These are phyloP conservation scores for Heliconius melpomene DNA, from an alignment of 1,140 invertebrate species.

Conservation along the genomic window DNA sequence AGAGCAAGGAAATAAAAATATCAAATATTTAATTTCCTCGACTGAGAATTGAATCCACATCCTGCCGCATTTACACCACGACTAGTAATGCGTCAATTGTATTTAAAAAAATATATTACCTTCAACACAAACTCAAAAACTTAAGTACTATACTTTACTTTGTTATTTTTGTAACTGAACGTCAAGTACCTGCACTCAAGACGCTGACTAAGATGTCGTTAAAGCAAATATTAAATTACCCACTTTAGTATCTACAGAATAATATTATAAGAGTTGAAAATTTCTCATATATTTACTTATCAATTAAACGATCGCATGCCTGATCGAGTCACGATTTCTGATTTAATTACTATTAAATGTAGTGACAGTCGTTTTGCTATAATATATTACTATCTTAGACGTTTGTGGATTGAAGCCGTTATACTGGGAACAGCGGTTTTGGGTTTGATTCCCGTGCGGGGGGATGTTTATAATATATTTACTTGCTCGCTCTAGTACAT, in stretches of 20 bases:
- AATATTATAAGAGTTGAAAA: background rate
- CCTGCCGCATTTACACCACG: too few species aligned
- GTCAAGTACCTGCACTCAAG: background rate
- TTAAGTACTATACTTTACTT: background rate
- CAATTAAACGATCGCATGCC: constrained; percentile 46
- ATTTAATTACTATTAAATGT: constrained; percentile 59
- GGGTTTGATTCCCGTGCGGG: background rate
- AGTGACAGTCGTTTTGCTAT: constrained; percentile 58
- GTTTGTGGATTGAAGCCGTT: background rate
- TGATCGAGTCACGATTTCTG: constrained; percentile 68
- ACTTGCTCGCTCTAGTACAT: too few species aligned
- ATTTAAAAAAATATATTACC: background rate
- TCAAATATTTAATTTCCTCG: too few species aligned
- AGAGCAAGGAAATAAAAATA: too few species aligned
- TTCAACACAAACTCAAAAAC: background rate
- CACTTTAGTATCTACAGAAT: background rate
- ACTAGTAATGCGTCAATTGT: background rate
- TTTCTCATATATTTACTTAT: constrained; percentile 36
- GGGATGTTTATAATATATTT: too few species aligned
- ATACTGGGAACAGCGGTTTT: background rate
- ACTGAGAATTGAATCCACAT: too few species aligned
- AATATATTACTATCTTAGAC: background rate
- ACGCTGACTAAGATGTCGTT: background rate
- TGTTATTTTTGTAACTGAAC: constrained; percentile 5
- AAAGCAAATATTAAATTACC: background rate